phyloP scores from a whole-genome alignment of 2,797 vertebrate genomes.

The Protosalanx chinensis region DNA sequence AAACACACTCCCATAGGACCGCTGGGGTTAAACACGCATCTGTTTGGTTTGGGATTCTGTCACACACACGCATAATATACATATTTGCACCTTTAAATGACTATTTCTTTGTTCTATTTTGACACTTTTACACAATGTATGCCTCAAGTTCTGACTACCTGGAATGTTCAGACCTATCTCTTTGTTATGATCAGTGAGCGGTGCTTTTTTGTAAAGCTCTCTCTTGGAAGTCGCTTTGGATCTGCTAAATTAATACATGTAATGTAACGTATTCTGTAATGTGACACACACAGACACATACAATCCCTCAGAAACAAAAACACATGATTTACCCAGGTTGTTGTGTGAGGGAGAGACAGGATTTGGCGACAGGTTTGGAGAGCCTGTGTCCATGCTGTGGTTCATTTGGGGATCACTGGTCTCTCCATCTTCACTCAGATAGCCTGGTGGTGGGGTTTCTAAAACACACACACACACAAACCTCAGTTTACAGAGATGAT shows the following conservation, averaged over 20 bases:
- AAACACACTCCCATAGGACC: constrained; percentile 45
- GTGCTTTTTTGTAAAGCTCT: no score
- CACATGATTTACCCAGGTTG: constrained; percentile 82
- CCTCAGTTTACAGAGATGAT: no score
- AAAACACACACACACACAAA: constrained; percentile 38
- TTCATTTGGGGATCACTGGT: constrained; percentile 98
- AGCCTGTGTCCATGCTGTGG: constrained; percentile 98
- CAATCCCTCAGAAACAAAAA: background rate
- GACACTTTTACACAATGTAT: no score
- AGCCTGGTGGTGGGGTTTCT: constrained; percentile 98
- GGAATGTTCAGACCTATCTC: no score
- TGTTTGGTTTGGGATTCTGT: background rate
- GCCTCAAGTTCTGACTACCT: no score
- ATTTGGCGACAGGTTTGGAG: constrained; percentile 93
- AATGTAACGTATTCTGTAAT: no score
- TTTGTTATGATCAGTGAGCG: no score
- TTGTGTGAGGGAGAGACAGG: constrained; percentile 93
- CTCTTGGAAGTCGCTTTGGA: no score
- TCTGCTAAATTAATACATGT: no score
- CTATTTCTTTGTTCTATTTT: background rate
- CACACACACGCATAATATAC: constrained; percentile 1
- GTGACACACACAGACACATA: background rate
- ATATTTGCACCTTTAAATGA: background rate
- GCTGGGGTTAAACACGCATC: background rate
- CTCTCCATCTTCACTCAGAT: constrained; percentile 99